phyloP scores from a whole-genome alignment of 2,888 invertebrate species.

The Tetragnatha montana region DNA sequence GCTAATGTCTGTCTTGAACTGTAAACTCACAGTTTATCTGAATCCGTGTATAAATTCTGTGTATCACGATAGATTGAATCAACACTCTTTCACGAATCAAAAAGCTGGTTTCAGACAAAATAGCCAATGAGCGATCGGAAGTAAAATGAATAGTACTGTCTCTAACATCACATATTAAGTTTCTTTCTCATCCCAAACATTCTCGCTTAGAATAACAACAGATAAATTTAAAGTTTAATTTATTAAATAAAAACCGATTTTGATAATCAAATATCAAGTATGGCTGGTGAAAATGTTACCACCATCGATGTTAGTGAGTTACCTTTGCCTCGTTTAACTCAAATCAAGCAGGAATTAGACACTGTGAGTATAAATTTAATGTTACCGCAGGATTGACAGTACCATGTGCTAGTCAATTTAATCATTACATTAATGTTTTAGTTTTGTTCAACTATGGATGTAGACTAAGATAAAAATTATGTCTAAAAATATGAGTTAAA shows the following conservation, averaged over 20 bases:
- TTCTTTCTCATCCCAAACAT: not conserved
- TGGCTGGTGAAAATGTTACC: conserved; percentile 77
- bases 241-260: not conserved
- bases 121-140: no score
- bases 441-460: no score
- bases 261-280: conserved; percentile 17
- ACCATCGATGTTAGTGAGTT: conserved; percentile 88
- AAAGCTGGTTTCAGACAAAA: no score
- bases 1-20: no score
- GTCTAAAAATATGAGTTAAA: no score
- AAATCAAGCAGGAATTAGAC: conserved; percentile 90
- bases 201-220: not conserved
- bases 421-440: no score
- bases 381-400: not conserved
- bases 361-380: conserved; percentile 79
- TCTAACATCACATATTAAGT: not conserved
- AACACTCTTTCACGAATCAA: no score
- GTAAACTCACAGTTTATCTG: no score
- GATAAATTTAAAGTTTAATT: not conserved
- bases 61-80: no score
- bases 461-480: no score
- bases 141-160: no score
- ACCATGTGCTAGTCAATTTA: not conserved
- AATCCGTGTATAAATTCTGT: no score
- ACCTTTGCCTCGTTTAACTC: conserved; percentile 86